Evolutionary conservation across 2,888 invertebrate species (phyloP).

Genomic region (Thyatira batis): DNA sequence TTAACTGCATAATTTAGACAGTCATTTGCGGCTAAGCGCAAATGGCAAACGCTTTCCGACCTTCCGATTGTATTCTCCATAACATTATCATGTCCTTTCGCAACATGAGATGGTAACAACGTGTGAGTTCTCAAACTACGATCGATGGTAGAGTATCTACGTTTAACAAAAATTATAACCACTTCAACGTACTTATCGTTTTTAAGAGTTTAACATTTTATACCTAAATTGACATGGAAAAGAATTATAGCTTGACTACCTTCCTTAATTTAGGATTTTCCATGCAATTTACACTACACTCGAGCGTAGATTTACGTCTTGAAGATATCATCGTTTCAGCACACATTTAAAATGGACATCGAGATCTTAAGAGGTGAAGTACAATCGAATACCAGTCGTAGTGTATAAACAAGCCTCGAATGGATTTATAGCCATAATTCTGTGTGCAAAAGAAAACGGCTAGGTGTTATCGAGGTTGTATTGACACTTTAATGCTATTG

Average conservation of each 20-base stretch:
- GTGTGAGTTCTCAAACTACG: no score
- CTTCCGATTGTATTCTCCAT: conserved; percentile 21
- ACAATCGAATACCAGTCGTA: conserved; percentile 38
- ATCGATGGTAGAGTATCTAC: no score
- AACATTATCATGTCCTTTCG: background rate
- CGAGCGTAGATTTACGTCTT: background rate
- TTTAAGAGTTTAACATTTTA: no score
- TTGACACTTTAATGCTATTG: conserved; percentile 83
- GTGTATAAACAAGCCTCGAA: conserved; percentile 53
- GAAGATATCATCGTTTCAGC: background rate
- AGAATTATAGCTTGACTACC: background rate
- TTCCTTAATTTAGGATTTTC: background rate
- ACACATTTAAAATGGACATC: background rate
- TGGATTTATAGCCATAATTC: conserved; percentile 78
- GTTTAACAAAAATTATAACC: no score
- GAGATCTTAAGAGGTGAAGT: conserved; percentile 2
- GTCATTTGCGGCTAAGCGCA: conserved; percentile 57
- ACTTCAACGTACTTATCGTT: no score
- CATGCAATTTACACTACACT: background rate
- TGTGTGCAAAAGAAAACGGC: conserved; percentile 76
- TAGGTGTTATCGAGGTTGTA: conserved; percentile 76
- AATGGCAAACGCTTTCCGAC: conserved; percentile 57
- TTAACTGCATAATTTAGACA: conserved; percentile 72
- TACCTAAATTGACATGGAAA: background rate
- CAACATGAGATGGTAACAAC: background rate